These are phyloP conservation scores for Maylandia zebra DNA, from an alignment of 2,113 vertebrate species.

Conservation along the genomic window DNA sequence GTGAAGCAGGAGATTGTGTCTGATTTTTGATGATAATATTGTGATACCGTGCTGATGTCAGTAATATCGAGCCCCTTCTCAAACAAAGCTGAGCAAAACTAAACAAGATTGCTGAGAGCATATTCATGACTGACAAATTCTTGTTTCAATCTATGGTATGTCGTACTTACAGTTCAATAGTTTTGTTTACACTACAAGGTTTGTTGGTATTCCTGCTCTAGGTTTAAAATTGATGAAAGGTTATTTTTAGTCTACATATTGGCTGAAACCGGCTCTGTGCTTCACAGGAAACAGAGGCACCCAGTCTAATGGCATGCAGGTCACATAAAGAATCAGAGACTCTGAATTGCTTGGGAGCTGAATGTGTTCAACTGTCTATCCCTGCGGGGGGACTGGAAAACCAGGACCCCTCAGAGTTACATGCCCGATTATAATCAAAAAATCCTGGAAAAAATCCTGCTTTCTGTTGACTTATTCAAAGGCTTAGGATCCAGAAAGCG, in stretches of 20 bases:
- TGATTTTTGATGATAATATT: neutral
- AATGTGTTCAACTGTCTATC: neutral
- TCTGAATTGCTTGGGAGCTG: neutral
- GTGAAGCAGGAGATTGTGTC: neutral
- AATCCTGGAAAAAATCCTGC: neutral
- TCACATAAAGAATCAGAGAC: neutral
- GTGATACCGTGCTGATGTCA: neutral
- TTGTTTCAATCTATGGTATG: neutral
- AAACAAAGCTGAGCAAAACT: neutral
- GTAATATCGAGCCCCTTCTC: neutral
- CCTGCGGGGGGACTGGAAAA: neutral
- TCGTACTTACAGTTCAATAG: neutral
- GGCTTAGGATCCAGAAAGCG: neutral
- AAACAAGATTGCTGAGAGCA: neutral
- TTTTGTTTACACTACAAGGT: neutral
- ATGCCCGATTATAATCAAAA: neutral
- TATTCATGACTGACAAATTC: neutral
- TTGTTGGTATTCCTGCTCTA: neutral
- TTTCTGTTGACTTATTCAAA: neutral
- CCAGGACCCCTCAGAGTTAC: neutral
- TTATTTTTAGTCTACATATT: neutral
- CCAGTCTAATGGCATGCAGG: neutral
- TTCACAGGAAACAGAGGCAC: neutral
- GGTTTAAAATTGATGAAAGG: neutral
- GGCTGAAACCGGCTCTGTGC: neutral